These are phyloP conservation scores for Mnemiopsis leidyi DNA, from an alignment of 37 sponge, comb jelly and placozoan genomes.

Conservation along the genomic window DNA sequence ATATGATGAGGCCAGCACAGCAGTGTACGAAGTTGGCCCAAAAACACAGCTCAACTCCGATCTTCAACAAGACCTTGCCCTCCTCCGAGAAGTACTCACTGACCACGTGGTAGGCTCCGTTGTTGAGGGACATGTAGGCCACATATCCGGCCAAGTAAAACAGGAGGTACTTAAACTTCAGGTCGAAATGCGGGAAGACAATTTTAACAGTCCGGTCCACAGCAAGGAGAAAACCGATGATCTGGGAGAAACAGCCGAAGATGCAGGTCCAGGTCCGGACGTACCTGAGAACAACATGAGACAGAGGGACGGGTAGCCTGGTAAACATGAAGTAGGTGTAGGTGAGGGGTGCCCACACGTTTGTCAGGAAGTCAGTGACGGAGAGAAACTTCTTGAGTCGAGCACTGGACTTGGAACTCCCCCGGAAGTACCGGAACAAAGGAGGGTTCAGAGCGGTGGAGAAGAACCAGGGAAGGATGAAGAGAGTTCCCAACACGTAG, in stretches of 20 bases:
- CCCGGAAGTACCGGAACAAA: not conserved
- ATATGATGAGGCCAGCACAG: not conserved
- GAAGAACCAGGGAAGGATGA: not conserved
- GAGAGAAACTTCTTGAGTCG: not conserved
- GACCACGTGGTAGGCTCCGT: not conserved
- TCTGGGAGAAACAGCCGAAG: not conserved
- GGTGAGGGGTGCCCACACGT: not conserved
- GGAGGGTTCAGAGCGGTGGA: not conserved
- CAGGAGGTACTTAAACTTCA: not conserved
- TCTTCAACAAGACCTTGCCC: not conserved
- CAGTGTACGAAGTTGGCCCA: not conserved
- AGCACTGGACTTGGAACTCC: not conserved
- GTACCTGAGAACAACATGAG: not conserved
- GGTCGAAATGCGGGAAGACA: not conserved
- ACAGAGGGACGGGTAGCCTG: not conserved
- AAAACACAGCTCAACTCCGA: not conserved
- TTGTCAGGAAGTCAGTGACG: not conserved
- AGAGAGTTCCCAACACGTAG: not conserved
- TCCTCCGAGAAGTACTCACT: not conserved
- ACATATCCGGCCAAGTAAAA: not conserved
- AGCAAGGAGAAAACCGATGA: not conserved
- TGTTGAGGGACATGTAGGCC: not conserved
- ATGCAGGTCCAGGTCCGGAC: not conserved
- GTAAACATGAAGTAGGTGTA: not conserved
- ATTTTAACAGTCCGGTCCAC: not conserved